phyloP scores from a whole-genome alignment of 2,113 vertebrate species.

The Pseudonaja textilis region DNA sequence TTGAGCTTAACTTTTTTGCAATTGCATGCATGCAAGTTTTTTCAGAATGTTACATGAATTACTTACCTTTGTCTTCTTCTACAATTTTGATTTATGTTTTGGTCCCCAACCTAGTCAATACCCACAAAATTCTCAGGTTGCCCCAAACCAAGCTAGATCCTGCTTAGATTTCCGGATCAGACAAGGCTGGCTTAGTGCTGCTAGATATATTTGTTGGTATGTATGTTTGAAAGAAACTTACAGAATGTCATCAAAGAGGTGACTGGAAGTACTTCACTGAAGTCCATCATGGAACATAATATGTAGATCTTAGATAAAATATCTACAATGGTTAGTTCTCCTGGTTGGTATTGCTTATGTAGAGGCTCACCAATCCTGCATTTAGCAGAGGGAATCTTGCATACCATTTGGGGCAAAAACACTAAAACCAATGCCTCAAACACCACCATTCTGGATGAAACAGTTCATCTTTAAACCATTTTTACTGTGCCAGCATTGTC shows the following conservation, averaged over 20 bases:
- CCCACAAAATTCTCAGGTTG: background rate
- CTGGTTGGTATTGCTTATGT: background rate
- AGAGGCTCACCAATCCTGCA: background rate
- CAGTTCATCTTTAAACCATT: background rate
- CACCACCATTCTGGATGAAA: background rate
- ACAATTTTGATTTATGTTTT: background rate
- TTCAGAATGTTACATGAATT: background rate
- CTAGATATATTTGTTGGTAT: background rate
- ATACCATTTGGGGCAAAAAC: background rate
- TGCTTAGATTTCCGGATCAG: background rate
- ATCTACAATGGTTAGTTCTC: background rate
- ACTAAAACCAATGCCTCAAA: background rate
- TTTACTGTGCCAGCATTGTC: too few species aligned
- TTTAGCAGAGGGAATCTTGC: background rate
- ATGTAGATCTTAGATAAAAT: background rate
- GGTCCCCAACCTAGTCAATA: background rate
- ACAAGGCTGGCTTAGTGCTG: background rate
- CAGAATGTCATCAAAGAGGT: background rate
- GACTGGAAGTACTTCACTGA: background rate
- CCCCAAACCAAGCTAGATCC: background rate
- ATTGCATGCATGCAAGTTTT: too few species aligned
- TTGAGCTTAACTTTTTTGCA: too few species aligned
- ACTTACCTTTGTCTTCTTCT: background rate
- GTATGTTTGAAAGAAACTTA: background rate
- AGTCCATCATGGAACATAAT: background rate